Conservation (phyloP, 1,140 invertebrate genomes). For the Meloidogyne chitwoodi region DNA sequence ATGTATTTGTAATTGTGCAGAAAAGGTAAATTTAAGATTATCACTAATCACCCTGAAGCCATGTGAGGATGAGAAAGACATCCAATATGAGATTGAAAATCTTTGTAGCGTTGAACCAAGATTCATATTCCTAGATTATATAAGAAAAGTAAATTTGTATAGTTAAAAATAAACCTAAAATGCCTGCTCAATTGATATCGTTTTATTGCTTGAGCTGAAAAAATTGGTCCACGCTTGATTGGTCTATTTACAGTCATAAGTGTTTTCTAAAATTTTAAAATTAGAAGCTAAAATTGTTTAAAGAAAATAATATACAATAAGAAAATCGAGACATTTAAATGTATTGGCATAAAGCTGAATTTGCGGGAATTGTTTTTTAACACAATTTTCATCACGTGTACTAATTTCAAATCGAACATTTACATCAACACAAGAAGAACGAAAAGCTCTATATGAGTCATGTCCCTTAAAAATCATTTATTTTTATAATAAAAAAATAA, state of each 20-base stretch:
- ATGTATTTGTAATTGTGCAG: slow-evolving; percentile 65
- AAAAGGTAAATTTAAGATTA: slow-evolving; percentile 75
- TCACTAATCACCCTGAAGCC: slow-evolving; percentile 86
- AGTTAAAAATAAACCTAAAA: slow-evolving; percentile 64
- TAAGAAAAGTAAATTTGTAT: background rate
- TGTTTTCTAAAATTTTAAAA: slow-evolving; percentile 67
- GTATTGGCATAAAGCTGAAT: slow-evolving; percentile 58
- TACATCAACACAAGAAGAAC: slow-evolving; percentile 86
- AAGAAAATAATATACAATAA: slow-evolving; percentile 35
- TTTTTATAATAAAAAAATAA: background rate
- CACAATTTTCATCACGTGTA: slow-evolving; percentile 49
- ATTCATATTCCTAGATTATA: slow-evolving; percentile 70
- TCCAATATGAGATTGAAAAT: slow-evolving; percentile 93
- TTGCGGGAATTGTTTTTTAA: slow-evolving; percentile 38
- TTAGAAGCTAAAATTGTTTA: background rate
- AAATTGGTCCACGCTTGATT: slow-evolving; percentile 80
- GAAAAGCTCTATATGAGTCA: slow-evolving; percentile 74
- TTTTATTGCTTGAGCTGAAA: slow-evolving; percentile 75
- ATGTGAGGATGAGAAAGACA: slow-evolving; percentile 90
- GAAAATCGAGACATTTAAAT: slow-evolving; percentile 54
- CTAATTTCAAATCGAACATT: slow-evolving; percentile 83
- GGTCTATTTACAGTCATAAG: slow-evolving; percentile 89
- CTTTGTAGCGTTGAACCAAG: slow-evolving; percentile 79
- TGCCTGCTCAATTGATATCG: slow-evolving; percentile 88
- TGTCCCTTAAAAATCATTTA: slow-evolving; percentile 66